A percentile compares a stretch with the other conserved stretches of the same genome.
Evolutionary conservation across 2,888 invertebrate genomes (phyloP).

Genomic region (Polietes domitor): DNA sequence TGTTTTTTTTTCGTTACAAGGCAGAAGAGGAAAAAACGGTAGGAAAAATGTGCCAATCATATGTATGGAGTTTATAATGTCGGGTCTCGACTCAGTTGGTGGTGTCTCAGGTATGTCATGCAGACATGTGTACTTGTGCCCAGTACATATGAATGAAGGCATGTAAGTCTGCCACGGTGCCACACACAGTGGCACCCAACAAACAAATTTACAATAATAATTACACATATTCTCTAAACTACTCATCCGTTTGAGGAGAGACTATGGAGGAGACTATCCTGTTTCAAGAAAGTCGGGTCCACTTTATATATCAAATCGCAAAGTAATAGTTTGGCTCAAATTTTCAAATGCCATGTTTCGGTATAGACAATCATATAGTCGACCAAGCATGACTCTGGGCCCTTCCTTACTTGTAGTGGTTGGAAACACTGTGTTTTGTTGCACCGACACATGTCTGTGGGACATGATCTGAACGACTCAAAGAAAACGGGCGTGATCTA

Average conservation of each 20-base stretch:
- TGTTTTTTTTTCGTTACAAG: background rate
- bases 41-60: slow-evolving; percentile 62
- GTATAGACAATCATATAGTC: no score
- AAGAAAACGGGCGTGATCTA: slow-evolving; percentile 57
- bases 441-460: background rate
- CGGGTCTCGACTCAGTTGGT: slow-evolving; percentile 27
- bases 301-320: no score
- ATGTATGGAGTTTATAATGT: slow-evolving; percentile 51
- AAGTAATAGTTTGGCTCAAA: no score
- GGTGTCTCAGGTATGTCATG: slow-evolving; percentile 27
- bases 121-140: slow-evolving; percentile 1
- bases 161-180: background rate
- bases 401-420: no score
- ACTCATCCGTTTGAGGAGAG: no score
- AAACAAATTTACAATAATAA: no score
- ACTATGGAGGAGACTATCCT: no score
- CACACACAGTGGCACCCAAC: background rate
- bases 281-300: no score
- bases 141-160: background rate
- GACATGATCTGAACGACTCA: background rate
- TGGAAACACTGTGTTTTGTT: background rate
- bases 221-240: no score
- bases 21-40: slow-evolving; percentile 19
- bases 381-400: no score
- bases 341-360: no score